Evolutionary conservation across 2,113 vertebrate species (phyloP), one percentile per base, ranked within the genome.

Genomic region (Trichechus manatus): DNA sequence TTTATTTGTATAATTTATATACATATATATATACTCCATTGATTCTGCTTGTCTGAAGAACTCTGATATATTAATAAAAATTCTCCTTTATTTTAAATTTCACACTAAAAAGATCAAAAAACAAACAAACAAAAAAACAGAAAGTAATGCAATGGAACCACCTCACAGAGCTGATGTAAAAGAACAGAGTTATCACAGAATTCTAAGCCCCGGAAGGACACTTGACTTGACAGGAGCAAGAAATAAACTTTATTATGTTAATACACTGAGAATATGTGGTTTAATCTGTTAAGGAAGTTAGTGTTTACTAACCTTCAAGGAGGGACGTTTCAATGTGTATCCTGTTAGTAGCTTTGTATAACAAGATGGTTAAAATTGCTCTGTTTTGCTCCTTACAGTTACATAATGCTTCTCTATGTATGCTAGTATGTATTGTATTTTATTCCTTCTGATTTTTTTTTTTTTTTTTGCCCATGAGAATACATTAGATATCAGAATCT

Each of bases 401-500:
- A 25, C 0, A 2, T 36, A 47, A 63, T 81, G 9, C 53, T 36
- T 15, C 1, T 82, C 50, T 4, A 7, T 27, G 9, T 17, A 9
- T 74, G 1, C 31, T 9, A 5, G 1, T 80, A 11, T 23, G 1
- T 15, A 17, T 39, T 42, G 0, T 74, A 50, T 89, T 53, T 91
- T 97, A 91, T 77, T 93, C n/a, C 84, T 86, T 86, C 10, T 82
- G 22, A 96, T 20, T 85, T 89, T 89, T 3, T 90, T 61, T 89
- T 3, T 90, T 61, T 56, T 31, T 53, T 27, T 27, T 22, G 19
- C 59, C n/a, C 33, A 5, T 78, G 53, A 83, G 63, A 98, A 89
- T 59, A 25, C 92, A 42, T 91, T 86, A 25, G 44, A 89, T 94
- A 97, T 93, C 77, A 97, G 33, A 98, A 72, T 89, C 5, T 80